phyloP scores from a whole-genome alignment of 1,140 invertebrate species.

The Panagrolaimus sp. region DNA sequence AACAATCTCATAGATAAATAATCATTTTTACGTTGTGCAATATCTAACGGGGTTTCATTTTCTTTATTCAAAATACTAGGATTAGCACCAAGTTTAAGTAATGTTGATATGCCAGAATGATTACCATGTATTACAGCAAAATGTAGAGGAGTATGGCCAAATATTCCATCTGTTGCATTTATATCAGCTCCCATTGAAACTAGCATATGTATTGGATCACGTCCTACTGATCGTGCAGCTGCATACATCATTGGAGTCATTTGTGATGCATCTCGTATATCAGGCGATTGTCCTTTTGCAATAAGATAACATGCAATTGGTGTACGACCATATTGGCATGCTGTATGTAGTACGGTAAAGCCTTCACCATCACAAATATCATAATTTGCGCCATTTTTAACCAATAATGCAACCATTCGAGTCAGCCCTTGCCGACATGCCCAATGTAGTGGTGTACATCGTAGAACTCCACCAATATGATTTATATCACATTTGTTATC shows the following conservation, averaged over 20 bases:
- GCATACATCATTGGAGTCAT: constrained; percentile 99
- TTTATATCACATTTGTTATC: constrained; percentile 80
- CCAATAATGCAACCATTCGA: constrained; percentile 68
- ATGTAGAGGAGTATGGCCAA: constrained; percentile 91
- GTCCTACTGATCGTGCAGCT: constrained; percentile 70
- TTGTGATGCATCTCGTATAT: constrained; percentile 50
- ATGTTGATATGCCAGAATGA: constrained; percentile 74
- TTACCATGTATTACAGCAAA: constrained; percentile 90
- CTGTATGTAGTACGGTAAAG: constrained; percentile 87
- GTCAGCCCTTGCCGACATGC: constrained; percentile 86
- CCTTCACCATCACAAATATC: constrained; percentile 76
- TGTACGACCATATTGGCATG: constrained; percentile 92
- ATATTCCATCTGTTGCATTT: constrained; percentile 73
- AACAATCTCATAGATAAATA: constrained; percentile 36
- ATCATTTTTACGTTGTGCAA: constrained; percentile 48
- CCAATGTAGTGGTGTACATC: constrained; percentile 94
- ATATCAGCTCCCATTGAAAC: constrained; percentile 85
- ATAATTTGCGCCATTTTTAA: constrained; percentile 66
- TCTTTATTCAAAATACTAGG: constrained; percentile 27
- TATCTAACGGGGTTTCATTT: constrained; percentile 49
- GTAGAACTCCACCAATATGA: constrained; percentile 85
- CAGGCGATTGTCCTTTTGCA: constrained; percentile 73
- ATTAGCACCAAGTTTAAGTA: constrained; percentile 59
- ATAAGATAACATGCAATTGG: constrained; percentile 91
- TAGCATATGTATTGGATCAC: constrained; percentile 83